phyloP scores from a whole-genome alignment of 2,888 invertebrate species.

The Ophion ventricosus region DNA sequence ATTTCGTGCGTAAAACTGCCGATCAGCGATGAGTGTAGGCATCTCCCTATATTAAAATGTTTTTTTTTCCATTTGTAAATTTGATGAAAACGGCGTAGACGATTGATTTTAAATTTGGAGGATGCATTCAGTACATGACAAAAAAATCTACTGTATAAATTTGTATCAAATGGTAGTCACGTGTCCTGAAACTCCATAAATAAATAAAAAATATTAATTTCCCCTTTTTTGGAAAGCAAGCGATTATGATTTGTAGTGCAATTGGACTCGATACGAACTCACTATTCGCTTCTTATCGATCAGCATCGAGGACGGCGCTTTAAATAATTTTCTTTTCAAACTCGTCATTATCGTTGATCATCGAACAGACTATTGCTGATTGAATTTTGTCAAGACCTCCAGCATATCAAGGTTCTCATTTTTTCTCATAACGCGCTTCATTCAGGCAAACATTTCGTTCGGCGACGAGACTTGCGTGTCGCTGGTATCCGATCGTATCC shows the following conservation, averaged over 20 bases:
- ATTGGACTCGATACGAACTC: background rate
- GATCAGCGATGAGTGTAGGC: too few species aligned
- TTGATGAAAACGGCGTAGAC: too few species aligned
- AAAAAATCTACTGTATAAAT: too few species aligned
- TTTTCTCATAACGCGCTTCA: slow-evolving; percentile 34
- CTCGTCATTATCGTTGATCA: background rate
- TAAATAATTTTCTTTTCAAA: background rate
- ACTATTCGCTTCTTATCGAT: background rate
- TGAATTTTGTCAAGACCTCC: background rate
- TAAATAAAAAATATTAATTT: background rate
- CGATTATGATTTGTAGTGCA: background rate
- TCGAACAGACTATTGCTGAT: background rate
- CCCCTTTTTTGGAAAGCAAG: background rate
- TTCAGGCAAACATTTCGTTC: slow-evolving; percentile 88
- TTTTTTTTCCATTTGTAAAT: too few species aligned
- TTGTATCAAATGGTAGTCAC: too few species aligned
- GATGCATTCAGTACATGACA: too few species aligned
- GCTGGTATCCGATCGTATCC: slow-evolving; percentile 89
- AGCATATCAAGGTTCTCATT: background rate
- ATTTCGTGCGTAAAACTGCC: too few species aligned
- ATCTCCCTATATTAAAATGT: too few species aligned
- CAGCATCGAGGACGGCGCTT: background rate
- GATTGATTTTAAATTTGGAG: too few species aligned
- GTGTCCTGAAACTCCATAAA: too few species aligned
- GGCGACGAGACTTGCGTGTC: slow-evolving; percentile 89